Conservation (phyloP, 35 echinoderm and acorn worm genomes). For the Apostichopus japonicus region DNA sequence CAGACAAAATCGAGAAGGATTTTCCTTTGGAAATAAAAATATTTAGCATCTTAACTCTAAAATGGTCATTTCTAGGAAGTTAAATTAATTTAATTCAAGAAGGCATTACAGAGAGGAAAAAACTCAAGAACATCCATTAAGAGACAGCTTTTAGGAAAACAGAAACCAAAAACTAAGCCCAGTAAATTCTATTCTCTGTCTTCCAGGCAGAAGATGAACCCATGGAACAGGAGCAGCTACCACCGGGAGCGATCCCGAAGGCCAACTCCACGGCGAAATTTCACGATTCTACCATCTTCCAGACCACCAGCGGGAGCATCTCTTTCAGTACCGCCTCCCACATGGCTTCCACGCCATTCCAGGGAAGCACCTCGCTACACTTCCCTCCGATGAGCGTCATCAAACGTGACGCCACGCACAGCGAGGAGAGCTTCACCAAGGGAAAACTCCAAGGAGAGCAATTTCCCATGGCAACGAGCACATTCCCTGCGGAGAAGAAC, state of each 20-base stretch:
- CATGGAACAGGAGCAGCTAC: conserved; percentile 36
- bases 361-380: conserved; percentile 56
- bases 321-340: conserved; percentile 78
- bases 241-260: not conserved
- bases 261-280: conserved; percentile 12
- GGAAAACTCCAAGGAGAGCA: not conserved
- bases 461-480: not conserved
- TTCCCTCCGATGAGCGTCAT: conserved; percentile 87
- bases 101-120: too few species aligned
- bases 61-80: too few species aligned
- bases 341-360: conserved; percentile 96
- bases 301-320: conserved; percentile 40
- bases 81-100: too few species aligned
- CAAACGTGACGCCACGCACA: conserved; percentile 41
- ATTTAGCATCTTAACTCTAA: too few species aligned
- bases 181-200: too few species aligned
- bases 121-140: too few species aligned
- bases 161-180: too few species aligned
- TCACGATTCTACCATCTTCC: conserved; percentile 59
- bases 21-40: too few species aligned
- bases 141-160: too few species aligned
- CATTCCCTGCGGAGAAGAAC: not conserved
- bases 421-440: not conserved
- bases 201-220: conserved; percentile 9
- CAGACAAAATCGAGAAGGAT: too few species aligned